These are phyloP conservation scores for Plecturocebus donacophilus DNA, from an alignment of 2,113 vertebrate species.

Conservation along the genomic window DNA sequence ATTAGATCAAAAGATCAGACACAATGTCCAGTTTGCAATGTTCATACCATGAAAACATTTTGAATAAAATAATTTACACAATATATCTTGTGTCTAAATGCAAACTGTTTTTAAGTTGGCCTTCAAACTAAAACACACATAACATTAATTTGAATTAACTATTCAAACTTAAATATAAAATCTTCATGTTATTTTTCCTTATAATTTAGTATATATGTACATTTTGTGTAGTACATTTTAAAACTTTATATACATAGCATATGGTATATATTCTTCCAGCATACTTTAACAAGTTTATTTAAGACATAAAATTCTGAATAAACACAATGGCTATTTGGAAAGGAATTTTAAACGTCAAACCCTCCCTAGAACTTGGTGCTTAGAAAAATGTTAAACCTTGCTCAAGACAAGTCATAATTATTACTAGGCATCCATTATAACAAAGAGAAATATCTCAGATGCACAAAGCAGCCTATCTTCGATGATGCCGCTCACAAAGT, in stretches of 20 bases:
- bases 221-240: background rate
- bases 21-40: background rate
- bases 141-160: background rate
- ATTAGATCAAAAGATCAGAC: background rate
- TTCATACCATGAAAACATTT: background rate
- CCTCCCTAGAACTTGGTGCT: background rate
- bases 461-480: background rate
- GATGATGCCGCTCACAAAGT: background rate
- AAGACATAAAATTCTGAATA: constrained; percentile 33
- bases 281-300: constrained; percentile 25
- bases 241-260: background rate
- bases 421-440: constrained; percentile 2
- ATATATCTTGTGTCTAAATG: constrained; percentile 7
- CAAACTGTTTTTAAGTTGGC: background rate
- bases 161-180: constrained; percentile 44
- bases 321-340: constrained; percentile 11
- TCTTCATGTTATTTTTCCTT: constrained; percentile 32
- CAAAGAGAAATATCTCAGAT: background rate
- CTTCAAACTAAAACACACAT: constrained; percentile 42
- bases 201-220: background rate
- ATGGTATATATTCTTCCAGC: constrained; percentile 8
- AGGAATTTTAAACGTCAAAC: constrained; percentile 35
- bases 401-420: constrained; percentile 19
- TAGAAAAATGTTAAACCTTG: constrained; percentile 31
- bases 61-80: constrained; percentile 20